phyloP scores from a whole-genome alignment of 2,888 invertebrate genomes.

The Diaphora mendica region DNA sequence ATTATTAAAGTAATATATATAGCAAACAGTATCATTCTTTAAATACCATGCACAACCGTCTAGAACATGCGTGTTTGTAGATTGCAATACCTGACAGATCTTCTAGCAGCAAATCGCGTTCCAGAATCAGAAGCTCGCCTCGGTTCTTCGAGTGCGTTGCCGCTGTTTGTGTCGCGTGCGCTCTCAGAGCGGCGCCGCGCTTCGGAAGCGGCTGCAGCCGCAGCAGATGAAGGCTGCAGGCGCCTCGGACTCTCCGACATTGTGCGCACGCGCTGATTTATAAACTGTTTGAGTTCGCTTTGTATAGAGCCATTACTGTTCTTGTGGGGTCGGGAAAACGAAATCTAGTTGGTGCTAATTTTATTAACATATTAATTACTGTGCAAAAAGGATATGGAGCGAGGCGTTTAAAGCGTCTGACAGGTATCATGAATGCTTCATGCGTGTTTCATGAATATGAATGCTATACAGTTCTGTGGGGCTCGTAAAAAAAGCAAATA shows the following conservation, averaged over 20 bases:
- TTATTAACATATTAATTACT: constrained; percentile 11
- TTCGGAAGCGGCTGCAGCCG: constrained; percentile 60
- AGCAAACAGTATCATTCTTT: not conserved
- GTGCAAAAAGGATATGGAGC: constrained; percentile 19
- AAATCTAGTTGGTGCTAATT: constrained; percentile 21
- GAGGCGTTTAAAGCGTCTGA: constrained; percentile 14
- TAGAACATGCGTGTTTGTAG: not conserved
- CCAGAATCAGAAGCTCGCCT: constrained; percentile 76
- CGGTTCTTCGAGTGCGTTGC: constrained; percentile 59
- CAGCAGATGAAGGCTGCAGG: constrained; percentile 63
- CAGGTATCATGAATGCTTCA: constrained; percentile 23
- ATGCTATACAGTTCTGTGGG: constrained; percentile 7
- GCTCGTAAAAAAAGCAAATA: constrained; percentile 25
- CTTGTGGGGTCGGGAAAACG: constrained; percentile 3
- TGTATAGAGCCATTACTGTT: not conserved
- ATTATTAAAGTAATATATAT: not conserved
- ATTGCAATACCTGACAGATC: constrained; percentile 72
- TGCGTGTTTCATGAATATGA: constrained; percentile 22
- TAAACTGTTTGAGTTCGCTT: constrained; percentile 38
- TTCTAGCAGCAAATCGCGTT: constrained; percentile 65
- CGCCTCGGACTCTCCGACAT: constrained; percentile 79
- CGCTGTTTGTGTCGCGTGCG: constrained; percentile 60
- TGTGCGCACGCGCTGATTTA: constrained; percentile 73
- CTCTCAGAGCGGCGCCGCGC: constrained; percentile 75
- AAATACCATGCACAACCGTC: not conserved